Evolutionary conservation across 2,888 invertebrate species (phyloP), one percentile per base, ranked within the genome.

Genomic region (Acronicta leporina): DNA sequence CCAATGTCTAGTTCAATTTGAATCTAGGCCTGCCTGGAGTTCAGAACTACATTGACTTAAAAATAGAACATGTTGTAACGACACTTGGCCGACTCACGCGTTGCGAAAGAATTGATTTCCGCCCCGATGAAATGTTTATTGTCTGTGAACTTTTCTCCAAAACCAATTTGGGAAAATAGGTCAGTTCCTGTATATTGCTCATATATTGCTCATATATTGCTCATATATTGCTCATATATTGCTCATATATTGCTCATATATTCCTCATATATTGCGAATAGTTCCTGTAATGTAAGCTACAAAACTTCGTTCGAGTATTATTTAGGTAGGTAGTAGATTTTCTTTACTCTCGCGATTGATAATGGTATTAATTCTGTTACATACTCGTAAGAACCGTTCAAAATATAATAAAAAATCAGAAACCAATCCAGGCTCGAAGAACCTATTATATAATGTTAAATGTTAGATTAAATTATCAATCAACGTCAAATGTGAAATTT

Each of bases 1-100:
- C 79, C 90, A 92, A 92, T 92, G 92, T 92, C 92, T 92, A 92
- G 92, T 92, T 92, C 91, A 91, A 77, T 78, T 72, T 38, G 33
- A 66, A 59, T 43, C 49, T 57, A 54, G 38, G 27, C 13, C 49
- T 50, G 33, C 15, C 64, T 49, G 62, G 50, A 62, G 57, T 69
- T 54, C 38, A 47, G 11, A 33, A 33, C 27, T 45, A 8, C 14
- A 47, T 33, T 35, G 44, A 27, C 11, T 47, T 44, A 55, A 49
- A 60, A 73, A 55, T 67, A 64, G 40, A 48, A 43, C 45, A 47
- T 78, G 54, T 62, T 65, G 73, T 45, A 73, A 71, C 33, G 55
- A 64, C 68, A 74, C 64, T 71, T 59, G 14, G 45, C 49, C 56
- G 62, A 54, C 61, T 63, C 64, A 15, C 53, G 20, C 11, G 49